phyloP scores from a whole-genome alignment of 2,113 vertebrate species.

The Semnornis frantzii region DNA sequence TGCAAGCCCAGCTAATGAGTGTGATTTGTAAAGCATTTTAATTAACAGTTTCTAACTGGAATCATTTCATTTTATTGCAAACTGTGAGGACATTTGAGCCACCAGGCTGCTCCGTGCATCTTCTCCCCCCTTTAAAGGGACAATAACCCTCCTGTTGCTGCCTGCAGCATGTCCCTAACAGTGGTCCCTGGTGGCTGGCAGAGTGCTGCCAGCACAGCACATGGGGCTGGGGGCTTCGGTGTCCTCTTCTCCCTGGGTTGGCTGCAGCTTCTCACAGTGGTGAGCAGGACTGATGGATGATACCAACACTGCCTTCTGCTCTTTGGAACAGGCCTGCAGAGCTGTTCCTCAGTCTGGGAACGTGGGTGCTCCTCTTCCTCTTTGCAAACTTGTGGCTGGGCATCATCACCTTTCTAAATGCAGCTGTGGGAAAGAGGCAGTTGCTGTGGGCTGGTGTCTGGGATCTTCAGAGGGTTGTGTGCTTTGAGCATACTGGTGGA shows the following conservation, averaged over 20 bases:
- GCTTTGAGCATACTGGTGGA: background rate
- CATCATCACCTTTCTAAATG: background rate
- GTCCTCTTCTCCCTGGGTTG: background rate
- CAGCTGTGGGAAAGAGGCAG: background rate
- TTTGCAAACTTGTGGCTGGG: background rate
- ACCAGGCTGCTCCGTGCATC: slow-evolving; percentile 5
- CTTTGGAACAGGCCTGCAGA: background rate
- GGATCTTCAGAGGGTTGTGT: background rate
- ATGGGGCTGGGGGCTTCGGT: background rate
- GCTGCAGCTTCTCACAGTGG: background rate
- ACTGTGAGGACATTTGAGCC: background rate
- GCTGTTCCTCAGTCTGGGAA: background rate
- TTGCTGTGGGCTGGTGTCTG: background rate
- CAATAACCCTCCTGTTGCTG: slow-evolving; percentile 3
- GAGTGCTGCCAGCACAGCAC: background rate
- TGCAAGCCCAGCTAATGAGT: slow-evolving; percentile 58
- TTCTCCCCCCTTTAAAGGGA: slow-evolving; percentile 36
- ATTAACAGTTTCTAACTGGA: slow-evolving; percentile 52
- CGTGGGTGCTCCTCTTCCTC: background rate
- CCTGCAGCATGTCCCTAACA: slow-evolving; percentile 40
- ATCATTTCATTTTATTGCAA: slow-evolving; percentile 4
- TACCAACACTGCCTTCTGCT: background rate
- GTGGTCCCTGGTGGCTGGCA: slow-evolving; percentile 19
- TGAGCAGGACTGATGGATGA: slow-evolving; percentile 14
- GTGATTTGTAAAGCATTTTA: slow-evolving; percentile 58